phyloP scores from a whole-genome alignment of 1,140 invertebrate genomes.

The Microvelia longipes region DNA sequence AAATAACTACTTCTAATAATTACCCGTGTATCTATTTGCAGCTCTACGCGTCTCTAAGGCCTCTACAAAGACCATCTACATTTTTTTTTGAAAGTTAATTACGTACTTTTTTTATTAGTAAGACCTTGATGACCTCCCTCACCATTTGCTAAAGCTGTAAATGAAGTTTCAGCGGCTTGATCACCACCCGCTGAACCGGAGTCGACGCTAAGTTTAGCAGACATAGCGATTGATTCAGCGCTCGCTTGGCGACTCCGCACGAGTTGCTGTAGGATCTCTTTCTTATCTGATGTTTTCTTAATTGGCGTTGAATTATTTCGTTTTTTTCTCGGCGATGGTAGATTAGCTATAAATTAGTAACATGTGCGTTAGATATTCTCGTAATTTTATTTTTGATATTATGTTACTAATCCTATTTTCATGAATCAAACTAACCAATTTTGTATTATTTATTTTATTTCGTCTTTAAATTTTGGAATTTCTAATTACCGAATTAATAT shows the following conservation, averaged over 20 bases:
- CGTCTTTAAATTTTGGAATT: too few species aligned
- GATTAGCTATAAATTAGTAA: background rate
- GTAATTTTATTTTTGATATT: too few species aligned
- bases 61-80: too few species aligned
- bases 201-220: conserved; percentile 10
- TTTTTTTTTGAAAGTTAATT: background rate
- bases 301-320: conserved; percentile 53
- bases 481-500: too few species aligned
- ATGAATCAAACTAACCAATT: too few species aligned
- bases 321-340: conserved; percentile 51
- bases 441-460: too few species aligned
- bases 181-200: background rate
- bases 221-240: conserved; percentile 11
- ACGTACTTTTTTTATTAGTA: background rate
- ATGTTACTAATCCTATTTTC: too few species aligned
- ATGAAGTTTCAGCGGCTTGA: conserved; percentile 12
- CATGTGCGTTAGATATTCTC: background rate
- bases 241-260: conserved; percentile 30
- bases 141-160: background rate
- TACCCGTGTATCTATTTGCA: too few species aligned
- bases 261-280: conserved; percentile 55
- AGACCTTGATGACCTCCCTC: background rate
- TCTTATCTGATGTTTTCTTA: conserved; percentile 48
- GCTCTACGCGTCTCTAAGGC: too few species aligned
- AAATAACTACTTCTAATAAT: too few species aligned